Base-by-base conservation (phyloP, 2,113 vertebrate genomes). In the Arvicanthis niloticus region DNA sequence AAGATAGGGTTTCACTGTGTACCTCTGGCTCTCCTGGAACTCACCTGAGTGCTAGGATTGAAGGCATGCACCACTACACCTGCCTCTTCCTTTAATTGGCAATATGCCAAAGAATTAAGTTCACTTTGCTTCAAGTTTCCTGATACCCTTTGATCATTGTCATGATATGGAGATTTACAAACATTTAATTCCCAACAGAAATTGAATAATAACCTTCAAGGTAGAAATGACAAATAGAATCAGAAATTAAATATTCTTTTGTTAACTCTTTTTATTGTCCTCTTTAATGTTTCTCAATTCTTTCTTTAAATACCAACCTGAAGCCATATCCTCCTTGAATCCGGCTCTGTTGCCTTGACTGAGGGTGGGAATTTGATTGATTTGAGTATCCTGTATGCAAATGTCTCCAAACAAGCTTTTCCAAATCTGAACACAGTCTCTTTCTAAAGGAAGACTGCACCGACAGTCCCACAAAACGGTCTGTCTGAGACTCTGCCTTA, bases 321-420 rank as follows among this genome's bases (percentile, higher is more conserved):
- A 82, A 95, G 91, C 42, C 0, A 29, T 15, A n/a, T 73, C 53
- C 58, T 86, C 82, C 58, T 29, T 88, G 84, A 81, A 92, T 29
- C 93, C 81, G 60, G 90, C 75, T 42, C 91, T 85, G 67, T 10
- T 34, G 29, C 73, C 89, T 24, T 58, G 89, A 31, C 22, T 53
- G 9, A 62, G 70, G 89, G 78, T 72, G 37, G 95, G 94, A 89
- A 68, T 73, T 65, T 96, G 97, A 60, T 45, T 94, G 37, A 90
- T 91, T 70, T 81, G 89, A n/a, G 78, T 53, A 37, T 97, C n/a
- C 0, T 95, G 97, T 17, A 98, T 72, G 16, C 98, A 99, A 4
- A 95, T 89, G 51, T 98, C 98, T 88, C 98, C 98, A 93, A 98
- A 98, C 34, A 99, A 97, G 76, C 92, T 97, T 75, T 97, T 97